Evolutionary conservation across 2,888 invertebrate species (phyloP), one percentile per base, ranked within the genome.

Genomic region (Eupithecia insigniata): DNA sequence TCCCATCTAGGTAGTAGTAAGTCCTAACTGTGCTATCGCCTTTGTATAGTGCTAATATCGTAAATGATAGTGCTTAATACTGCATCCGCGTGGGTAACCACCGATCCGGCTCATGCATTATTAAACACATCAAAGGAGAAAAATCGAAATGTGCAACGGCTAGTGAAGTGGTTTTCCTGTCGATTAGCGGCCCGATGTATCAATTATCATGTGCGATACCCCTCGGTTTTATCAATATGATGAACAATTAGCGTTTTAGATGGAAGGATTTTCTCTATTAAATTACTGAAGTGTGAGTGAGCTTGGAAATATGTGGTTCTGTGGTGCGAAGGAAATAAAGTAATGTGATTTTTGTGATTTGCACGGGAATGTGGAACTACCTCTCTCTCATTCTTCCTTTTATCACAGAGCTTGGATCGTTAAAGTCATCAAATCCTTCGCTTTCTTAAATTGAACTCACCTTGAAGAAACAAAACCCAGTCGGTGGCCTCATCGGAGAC

Each of bases 71-170:
- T 75, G 64, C 65, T 58, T 36, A 70, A 73, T 69, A 61, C 46
- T 62, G 71, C 67, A 70, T 72, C 82, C 83, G 77, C 83, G 81
- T 82, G 83, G 77, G 81, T 82, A 79, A 78, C 79, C 88, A 82
- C 81, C 87, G 87, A 84, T 87, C 87, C 84, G 87, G 86, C 88
- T 86, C 91, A 92, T 92, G 92, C 90, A 92, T 92, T 93, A 92
- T 92, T 92, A 89, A 92, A 93, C 93, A 93, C 92, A 93, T 93
- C 93, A 93, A 93, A 93, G 93, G 92, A 93, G 93, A 93, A 93
- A 93, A 93, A 93, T 93, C 91, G 91, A 90, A 92, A 91, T 93
- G 93, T 89, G 87, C 93, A 93, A 75, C 89, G 92, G 86, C 85
- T 85, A 89, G 93, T 90, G 90, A 92, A 93, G 88, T 84, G 90